Evolutionary conservation across 2,113 vertebrate genomes (phyloP).

Genomic region (Bungarus multicinctus): DNA sequence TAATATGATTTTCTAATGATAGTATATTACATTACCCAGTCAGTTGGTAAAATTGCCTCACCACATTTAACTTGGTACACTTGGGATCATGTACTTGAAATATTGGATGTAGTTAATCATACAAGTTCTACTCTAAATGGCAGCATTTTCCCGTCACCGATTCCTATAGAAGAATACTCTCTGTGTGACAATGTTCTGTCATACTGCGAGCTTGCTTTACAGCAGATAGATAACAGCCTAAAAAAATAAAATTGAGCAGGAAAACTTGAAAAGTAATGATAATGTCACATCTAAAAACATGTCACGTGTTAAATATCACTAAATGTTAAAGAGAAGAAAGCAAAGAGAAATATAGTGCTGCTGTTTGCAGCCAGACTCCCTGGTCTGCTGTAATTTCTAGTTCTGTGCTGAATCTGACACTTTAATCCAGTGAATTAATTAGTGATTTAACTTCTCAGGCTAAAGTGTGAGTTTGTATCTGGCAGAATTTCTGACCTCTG

Average conservation of each 20-base stretch:
- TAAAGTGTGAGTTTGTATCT: background rate
- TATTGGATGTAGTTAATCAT: background rate
- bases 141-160: background rate
- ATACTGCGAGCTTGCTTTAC: background rate
- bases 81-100: background rate
- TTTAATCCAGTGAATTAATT: background rate
- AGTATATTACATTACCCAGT: slow-evolving; percentile 8
- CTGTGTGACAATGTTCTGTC: background rate
- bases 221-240: background rate
- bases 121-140: background rate
- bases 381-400: background rate
- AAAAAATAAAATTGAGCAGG: background rate
- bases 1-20: background rate
- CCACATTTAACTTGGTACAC: no score
- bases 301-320: background rate
- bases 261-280: background rate
- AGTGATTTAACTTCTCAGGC: background rate
- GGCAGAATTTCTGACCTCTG: background rate
- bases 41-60: background rate
- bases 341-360: background rate
- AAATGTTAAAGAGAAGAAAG: background rate
- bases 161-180: background rate
- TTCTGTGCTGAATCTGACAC: background rate
- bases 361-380: background rate
- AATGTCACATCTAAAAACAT: background rate